Evolutionary conservation across 2,797 vertebrate species (phyloP).

Genomic region (Oceanodroma leucorhoa): DNA sequence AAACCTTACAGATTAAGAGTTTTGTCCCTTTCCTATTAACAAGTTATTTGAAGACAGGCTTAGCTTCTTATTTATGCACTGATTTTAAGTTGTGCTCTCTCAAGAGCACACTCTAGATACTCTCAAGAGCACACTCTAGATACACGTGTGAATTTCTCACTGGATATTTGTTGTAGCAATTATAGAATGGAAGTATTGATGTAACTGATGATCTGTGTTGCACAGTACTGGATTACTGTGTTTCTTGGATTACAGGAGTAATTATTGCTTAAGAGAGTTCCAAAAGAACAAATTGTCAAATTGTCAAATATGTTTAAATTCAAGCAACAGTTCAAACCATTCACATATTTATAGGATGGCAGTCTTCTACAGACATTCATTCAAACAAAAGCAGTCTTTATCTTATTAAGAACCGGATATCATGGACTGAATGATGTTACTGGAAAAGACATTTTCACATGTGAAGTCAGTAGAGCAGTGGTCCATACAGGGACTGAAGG

Average conservation of each 20-base stretch:
- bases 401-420: not conserved
- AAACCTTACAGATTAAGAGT: not conserved
- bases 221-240: not conserved
- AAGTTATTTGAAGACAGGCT: not conserved
- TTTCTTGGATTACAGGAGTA: not conserved
- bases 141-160: not conserved
- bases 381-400: not conserved
- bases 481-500: not conserved
- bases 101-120: not conserved
- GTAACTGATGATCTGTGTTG: not conserved
- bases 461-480: not conserved
- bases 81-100: not conserved
- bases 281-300: not conserved
- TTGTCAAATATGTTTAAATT: not conserved
- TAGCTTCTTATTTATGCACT: not conserved
- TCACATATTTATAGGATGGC: rapidly evolving
- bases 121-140: not conserved
- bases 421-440: not conserved
- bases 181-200: not conserved
- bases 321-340: not conserved
- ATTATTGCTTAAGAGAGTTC: not conserved
- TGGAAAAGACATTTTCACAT: not conserved
- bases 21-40: not conserved
- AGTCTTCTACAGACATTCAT: not conserved
- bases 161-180: not conserved